phyloP scores from a whole-genome alignment of 2,113 vertebrate species.

The Morone chrysops region DNA sequence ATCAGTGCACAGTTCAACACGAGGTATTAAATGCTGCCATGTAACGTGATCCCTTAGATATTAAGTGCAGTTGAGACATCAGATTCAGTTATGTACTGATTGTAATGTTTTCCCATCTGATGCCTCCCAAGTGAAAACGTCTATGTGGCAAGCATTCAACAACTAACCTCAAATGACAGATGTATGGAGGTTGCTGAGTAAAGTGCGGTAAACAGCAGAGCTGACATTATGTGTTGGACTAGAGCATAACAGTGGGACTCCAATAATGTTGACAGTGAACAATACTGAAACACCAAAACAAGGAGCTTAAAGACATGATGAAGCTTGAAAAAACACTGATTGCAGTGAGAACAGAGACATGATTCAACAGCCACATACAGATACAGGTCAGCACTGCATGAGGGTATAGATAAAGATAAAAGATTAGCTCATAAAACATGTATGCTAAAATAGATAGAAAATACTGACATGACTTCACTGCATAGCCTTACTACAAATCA shows the following conservation, averaged over 20 bases:
- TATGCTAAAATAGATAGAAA: not conserved
- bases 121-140: conserved; percentile 59
- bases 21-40: conserved; percentile 50
- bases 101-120: conserved; percentile 63
- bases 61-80: conserved; percentile 51
- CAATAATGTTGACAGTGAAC: not conserved
- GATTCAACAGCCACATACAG: not conserved
- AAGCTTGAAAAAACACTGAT: too few species aligned
- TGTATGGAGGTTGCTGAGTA: not conserved
- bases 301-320: too few species aligned
- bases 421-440: not conserved
- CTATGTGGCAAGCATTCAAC: conserved; percentile 31
- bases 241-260: not conserved
- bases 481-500: not conserved
- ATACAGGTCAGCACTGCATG: not conserved
- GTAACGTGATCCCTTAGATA: conserved; percentile 64
- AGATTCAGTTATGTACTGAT: conserved; percentile 68
- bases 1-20: conserved; percentile 38
- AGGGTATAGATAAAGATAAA: not conserved
- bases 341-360: too few species aligned
- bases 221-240: conserved; percentile 30
- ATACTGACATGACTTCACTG: not conserved
- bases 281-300: too few species aligned
- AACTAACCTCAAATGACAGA: conserved; percentile 35
- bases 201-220: not conserved